A percentile compares a stretch with the other conserved stretches of the same genome.
Evolutionary conservation across 2,113 vertebrate genomes (phyloP).

Genomic region (Neopipo cinnamomea): DNA sequence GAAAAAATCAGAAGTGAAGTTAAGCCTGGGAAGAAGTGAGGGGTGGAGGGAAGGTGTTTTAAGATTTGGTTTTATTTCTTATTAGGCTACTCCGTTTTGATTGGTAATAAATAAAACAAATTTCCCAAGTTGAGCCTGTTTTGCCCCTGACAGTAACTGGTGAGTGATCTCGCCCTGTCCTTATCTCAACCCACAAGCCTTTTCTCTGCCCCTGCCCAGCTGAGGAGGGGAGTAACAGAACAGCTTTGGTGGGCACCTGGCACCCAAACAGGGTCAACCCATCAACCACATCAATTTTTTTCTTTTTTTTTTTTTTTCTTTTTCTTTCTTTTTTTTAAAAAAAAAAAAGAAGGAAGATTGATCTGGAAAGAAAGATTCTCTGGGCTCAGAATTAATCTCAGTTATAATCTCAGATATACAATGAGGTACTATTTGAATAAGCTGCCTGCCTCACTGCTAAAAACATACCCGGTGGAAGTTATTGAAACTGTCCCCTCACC

Average conservation of each 20-base stretch:
- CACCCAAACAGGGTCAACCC: not conserved
- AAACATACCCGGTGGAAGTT: not conserved
- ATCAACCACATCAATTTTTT: not conserved
- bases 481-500: constrained; percentile 35
- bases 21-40: not conserved
- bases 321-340: not conserved
- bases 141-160: not conserved
- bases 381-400: not conserved
- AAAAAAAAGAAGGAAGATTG: not conserved
- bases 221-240: not conserved
- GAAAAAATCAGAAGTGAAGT: not conserved
- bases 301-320: too few relatives aligned
- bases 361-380: not conserved
- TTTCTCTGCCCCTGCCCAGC: not conserved
- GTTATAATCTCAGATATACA: not conserved
- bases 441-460: not conserved
- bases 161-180: not conserved
- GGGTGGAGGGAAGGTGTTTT: not conserved
- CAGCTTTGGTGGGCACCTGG: not conserved
- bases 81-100: not conserved
- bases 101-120: not conserved
- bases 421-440: not conserved
- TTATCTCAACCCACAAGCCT: not conserved
- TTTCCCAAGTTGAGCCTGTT: not conserved
- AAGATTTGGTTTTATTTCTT: not conserved